phyloP scores from a whole-genome alignment of 2,113 vertebrate species.

The Phoxinus phoxinus region DNA sequence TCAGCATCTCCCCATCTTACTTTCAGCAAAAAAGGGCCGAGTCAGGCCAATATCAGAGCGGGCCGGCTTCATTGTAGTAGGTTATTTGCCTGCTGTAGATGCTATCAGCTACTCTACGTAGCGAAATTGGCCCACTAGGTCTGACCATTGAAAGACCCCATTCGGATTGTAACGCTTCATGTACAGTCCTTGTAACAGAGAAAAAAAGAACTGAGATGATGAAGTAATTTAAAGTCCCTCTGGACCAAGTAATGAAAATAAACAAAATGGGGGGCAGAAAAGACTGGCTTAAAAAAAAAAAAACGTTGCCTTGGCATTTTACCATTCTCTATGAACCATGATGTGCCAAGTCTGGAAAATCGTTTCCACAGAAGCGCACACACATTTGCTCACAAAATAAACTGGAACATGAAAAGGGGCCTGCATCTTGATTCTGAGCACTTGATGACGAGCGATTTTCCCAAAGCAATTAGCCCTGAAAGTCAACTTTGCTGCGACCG shows the following conservation, averaged over 20 bases:
- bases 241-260: conserved; percentile 64
- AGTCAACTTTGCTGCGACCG: conserved; percentile 52
- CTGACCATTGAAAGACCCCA: conserved; percentile 69
- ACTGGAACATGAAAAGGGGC: conserved; percentile 60
- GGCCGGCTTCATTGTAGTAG: conserved; percentile 61
- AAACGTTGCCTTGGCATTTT: conserved; percentile 54
- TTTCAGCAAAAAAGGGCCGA: conserved; percentile 55
- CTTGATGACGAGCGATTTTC: conserved; percentile 68
- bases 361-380: conserved; percentile 22
- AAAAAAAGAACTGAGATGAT: conserved; percentile 57
- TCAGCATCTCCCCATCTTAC: conserved; percentile 58
- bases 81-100: conserved; percentile 64
- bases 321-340: conserved; percentile 62
- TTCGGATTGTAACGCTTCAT: conserved; percentile 63
- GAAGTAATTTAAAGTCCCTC: conserved; percentile 67
- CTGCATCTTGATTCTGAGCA: conserved; percentile 62
- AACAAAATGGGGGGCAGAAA: conserved; percentile 55
- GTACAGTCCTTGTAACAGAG: conserved; percentile 54
- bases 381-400: conserved; percentile 46
- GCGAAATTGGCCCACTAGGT: conserved; percentile 61
- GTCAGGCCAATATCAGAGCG: conserved; percentile 44
- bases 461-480: conserved; percentile 67
- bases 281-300: conserved; percentile 28
- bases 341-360: conserved; percentile 63
- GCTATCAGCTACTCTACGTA: conserved; percentile 61